These are phyloP conservation scores for Brachionus calyciflorus DNA, from an alignment of 1,140 invertebrate species.

Conservation along the genomic window DNA sequence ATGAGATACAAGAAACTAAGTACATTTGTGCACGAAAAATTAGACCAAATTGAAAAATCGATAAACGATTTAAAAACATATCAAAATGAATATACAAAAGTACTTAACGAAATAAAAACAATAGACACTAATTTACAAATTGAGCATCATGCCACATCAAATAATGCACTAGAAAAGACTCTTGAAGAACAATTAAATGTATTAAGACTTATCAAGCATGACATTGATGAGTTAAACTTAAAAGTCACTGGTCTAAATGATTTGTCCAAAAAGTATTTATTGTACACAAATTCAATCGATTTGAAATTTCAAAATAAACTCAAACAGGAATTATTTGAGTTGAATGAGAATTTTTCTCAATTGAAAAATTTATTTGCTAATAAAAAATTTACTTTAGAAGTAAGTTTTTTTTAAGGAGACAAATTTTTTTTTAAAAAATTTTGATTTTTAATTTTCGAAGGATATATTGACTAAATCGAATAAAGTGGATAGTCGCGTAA, in stretches of 20 bases:
- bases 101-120: neutral
- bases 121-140: neutral
- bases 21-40: neutral
- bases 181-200: constrained; percentile 19
- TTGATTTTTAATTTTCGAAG: neutral
- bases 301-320: neutral
- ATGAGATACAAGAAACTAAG: constrained; percentile 12
- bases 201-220: constrained; percentile 8
- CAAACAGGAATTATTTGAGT: constrained; percentile 23
- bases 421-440: neutral
- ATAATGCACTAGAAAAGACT: constrained; percentile 1
- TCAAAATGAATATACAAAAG: constrained; percentile 4
- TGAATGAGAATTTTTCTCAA: constrained; percentile 25
- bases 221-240: neutral
- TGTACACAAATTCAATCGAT: constrained; percentile 19
- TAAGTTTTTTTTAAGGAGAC: neutral
- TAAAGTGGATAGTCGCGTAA: constrained; percentile 4
- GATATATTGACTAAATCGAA: constrained; percentile 26
- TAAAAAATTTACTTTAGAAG: constrained; percentile 34
- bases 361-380: constrained; percentile 10
- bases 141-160: neutral
- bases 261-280: constrained; percentile 5
- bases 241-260: neutral
- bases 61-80: constrained; percentile 12
- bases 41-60: neutral